Evolutionary conservation across 2,888 invertebrate genomes (phyloP).

Genomic region (Terebella lapidaria): DNA sequence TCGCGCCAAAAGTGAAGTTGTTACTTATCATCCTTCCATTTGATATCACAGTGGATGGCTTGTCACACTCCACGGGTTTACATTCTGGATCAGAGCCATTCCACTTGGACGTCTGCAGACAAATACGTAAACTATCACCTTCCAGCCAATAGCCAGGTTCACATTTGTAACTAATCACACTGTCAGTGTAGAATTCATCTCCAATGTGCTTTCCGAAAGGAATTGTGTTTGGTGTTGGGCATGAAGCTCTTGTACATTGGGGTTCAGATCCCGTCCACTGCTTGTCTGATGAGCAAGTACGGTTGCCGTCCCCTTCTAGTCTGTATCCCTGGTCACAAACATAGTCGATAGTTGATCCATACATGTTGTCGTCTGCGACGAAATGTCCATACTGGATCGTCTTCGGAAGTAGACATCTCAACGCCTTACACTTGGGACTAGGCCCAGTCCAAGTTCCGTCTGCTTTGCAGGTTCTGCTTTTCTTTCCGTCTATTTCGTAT

Average conservation of each 20-base stretch:
- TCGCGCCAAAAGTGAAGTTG: constrained; percentile 10
- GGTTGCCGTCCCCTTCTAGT: constrained; percentile 30
- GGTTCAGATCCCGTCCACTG: constrained; percentile 40
- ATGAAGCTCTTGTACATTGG: constrained; percentile 32
- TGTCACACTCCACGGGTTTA: constrained; percentile 43
- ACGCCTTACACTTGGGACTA: constrained; percentile 27
- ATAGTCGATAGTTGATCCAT: constrained; percentile 25
- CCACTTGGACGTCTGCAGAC: constrained; percentile 15
- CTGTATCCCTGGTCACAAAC: constrained; percentile 42
- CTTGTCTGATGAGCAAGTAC: constrained; percentile 37
- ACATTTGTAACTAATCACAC: constrained; percentile 17
- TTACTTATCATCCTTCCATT: constrained; percentile 14
- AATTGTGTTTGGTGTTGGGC: constrained; percentile 22
- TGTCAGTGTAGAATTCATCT: constrained; percentile 7
- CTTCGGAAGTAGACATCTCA: constrained; percentile 24
- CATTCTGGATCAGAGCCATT: constrained; percentile 17
- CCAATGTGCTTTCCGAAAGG: constrained; percentile 13
- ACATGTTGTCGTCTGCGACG: constrained; percentile 3
- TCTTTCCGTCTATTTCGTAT: constrained; percentile 20
- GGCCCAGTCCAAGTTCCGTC: constrained; percentile 44
- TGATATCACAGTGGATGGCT: constrained; percentile 29
- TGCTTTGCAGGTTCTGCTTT: constrained; percentile 34
- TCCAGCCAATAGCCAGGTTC: constrained; percentile 29
- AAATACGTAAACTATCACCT: constrained; percentile 7
- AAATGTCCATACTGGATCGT: constrained; percentile 10